phyloP scores from a whole-genome alignment of 2,797 vertebrate genomes.

The Molossus alvarezi region DNA sequence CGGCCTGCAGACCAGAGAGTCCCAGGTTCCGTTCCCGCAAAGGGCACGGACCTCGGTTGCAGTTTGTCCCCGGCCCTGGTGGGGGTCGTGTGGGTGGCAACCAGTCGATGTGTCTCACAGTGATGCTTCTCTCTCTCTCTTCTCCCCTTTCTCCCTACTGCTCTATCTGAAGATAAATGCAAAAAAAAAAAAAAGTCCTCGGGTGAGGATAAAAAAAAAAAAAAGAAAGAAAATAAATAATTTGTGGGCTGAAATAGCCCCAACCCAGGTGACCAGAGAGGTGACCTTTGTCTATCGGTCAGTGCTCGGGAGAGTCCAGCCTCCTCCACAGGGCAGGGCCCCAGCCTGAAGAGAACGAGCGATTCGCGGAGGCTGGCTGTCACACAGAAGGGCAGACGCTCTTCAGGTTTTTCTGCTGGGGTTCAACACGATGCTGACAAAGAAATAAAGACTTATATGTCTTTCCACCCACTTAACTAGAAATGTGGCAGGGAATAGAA shows the following conservation, averaged over 20 bases:
- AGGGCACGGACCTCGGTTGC: no score
- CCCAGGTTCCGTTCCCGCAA: no score
- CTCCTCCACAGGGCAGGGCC: constrained; percentile 54
- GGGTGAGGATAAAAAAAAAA: no score
- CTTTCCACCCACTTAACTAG: not conserved
- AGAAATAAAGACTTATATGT: not conserved
- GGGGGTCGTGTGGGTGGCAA: no score
- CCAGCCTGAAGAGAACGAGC: constrained; percentile 57
- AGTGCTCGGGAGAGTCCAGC: constrained; percentile 75
- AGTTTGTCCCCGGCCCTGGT: no score
- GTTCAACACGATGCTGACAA: not conserved
- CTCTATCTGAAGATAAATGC: no score
- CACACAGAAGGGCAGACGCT: not conserved
- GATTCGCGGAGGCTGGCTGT: not conserved
- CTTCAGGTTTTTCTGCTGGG: not conserved
- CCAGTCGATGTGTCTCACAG: no score
- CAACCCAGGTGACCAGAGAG: not conserved
- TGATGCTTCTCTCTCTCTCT: no score
- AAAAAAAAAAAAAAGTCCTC: no score
- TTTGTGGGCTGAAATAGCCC: not conserved
- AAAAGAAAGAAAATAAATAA: constrained; percentile 52
- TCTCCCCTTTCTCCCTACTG: no score
- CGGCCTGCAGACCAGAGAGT: no score
- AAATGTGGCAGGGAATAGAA: not conserved
- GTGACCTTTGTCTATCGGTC: constrained; percentile 42